Evolutionary conservation across 2,888 invertebrate species (phyloP), one percentile per base, ranked within the genome.

Genomic region (Lasioglossum villosulum): DNA sequence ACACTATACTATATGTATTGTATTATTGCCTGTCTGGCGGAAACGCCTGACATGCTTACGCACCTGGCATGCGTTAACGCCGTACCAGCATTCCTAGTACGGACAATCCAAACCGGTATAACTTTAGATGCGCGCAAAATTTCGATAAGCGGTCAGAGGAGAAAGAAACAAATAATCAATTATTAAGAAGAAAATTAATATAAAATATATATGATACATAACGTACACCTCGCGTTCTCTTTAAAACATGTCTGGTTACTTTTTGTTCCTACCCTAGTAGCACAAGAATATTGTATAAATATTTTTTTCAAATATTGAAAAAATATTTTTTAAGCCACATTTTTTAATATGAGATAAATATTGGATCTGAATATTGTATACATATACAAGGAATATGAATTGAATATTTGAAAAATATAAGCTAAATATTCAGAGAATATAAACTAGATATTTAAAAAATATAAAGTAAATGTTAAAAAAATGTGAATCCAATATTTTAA

Each of bases 1-100:
- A 63, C 63, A 30, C 30, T 63, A 63, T 14, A 30, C 27, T 45
- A 45, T 45, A 59, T 19, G 19, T 52, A 52, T 52, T 63, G 59
- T 27, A 59, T 59, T 63, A 63, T 27, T 72, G 70, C 70, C 23
- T 37, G 39, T 70, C 37, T 70, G 39, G 70, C 70, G 70, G 37
- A 39, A 70, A 70, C 39, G 37, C 70, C 34, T 70, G 70, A 70
- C 39, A 70, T 30, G 37, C 23, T 70, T 70, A 72, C 72, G 37
- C 72, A 63, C 63, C 63, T 63, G 63, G 30, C 63, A 63, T 63
- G 30, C 30, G 63, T 72, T 42, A 72, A 72, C 42, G 42, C 72
- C 45, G 42, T 72, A 72, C 27, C 27, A 30, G 63, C 63, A 63
- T 63, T 63, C 63, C 63, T 63, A 63, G 30, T 63, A 30, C 63